phyloP scores from a whole-genome alignment of 2,113 vertebrate genomes.

The Podilymbus podiceps region DNA sequence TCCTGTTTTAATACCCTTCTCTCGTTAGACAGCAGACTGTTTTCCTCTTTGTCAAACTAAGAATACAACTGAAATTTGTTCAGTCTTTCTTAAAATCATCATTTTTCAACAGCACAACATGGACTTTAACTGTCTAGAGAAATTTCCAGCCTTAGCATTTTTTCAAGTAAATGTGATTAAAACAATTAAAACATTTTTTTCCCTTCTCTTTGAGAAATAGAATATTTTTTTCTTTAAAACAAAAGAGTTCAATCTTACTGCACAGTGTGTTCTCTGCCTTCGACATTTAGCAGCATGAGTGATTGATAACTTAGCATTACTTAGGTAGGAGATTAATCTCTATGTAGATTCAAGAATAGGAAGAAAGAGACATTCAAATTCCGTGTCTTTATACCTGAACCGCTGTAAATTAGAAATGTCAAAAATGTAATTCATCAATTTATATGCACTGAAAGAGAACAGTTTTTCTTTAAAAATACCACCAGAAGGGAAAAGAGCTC shows the following conservation, averaged over 20 bases:
- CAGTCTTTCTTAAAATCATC: background rate
- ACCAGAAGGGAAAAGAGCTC: background rate
- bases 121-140: background rate
- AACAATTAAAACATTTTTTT: background rate
- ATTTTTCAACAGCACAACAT: background rate
- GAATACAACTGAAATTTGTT: background rate
- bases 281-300: constrained; percentile 57
- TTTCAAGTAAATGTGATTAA: background rate
- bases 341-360: constrained; percentile 38
- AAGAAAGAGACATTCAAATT: constrained; percentile 57
- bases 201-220: too few relatives aligned
- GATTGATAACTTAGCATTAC: constrained; percentile 60
- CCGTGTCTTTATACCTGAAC: constrained; percentile 26
- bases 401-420: constrained; percentile 48
- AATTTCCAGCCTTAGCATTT: background rate
- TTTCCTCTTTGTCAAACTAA: background rate
- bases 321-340: constrained; percentile 59
- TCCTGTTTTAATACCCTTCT: background rate
- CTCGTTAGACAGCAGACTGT: background rate
- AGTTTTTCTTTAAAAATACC: constrained; percentile 45
- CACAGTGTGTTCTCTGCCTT: constrained; percentile 22
- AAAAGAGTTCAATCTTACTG: background rate
- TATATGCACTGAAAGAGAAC: constrained; percentile 21
- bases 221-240: background rate
- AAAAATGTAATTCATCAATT: constrained; percentile 58